A percentile compares a stretch with the other conserved stretches of the same genome.
Conservation (phyloP, 2,113 vertebrate genomes). For the Perca schrenkii region DNA sequence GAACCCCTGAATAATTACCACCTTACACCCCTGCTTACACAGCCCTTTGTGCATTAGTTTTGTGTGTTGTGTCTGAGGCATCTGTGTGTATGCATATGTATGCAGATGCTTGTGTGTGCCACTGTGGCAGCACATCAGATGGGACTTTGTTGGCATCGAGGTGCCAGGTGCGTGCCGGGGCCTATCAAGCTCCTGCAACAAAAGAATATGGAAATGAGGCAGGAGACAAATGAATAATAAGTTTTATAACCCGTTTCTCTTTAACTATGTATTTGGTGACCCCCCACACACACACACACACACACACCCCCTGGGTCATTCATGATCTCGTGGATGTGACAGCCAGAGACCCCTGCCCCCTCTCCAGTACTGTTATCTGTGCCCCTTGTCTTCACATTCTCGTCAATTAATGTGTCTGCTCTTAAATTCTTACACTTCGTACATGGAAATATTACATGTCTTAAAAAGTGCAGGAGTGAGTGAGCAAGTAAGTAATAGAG, state of each 20-base stretch:
- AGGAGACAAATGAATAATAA: constrained; percentile 76
- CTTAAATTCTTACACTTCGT: constrained; percentile 1
- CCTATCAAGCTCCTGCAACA: constrained; percentile 68
- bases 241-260: constrained; percentile 71
- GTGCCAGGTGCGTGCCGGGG: constrained; percentile 66
- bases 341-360: constrained; percentile 56
- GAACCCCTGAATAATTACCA: constrained; percentile 40
- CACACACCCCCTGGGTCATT: constrained; percentile 43
- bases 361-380: neutral
- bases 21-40: neutral
- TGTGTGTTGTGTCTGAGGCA: constrained; percentile 18
- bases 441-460: constrained; percentile 32
- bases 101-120: constrained; percentile 41
- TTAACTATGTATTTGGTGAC: constrained; percentile 51
- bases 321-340: constrained; percentile 74
- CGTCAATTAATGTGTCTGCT: constrained; percentile 23
- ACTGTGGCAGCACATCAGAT: constrained; percentile 52
- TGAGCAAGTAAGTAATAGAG: neutral
- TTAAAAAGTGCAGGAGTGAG: constrained; percentile 27
- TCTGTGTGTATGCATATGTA: constrained; percentile 21
- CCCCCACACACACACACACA: constrained; percentile 1
- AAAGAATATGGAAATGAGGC: constrained; percentile 78
- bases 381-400: constrained; percentile 10
- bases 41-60: neutral
- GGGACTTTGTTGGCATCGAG: constrained; percentile 62